Evolutionary conservation across 2,113 vertebrate species (phyloP).

Genomic region (Propithecus coquereli): DNA sequence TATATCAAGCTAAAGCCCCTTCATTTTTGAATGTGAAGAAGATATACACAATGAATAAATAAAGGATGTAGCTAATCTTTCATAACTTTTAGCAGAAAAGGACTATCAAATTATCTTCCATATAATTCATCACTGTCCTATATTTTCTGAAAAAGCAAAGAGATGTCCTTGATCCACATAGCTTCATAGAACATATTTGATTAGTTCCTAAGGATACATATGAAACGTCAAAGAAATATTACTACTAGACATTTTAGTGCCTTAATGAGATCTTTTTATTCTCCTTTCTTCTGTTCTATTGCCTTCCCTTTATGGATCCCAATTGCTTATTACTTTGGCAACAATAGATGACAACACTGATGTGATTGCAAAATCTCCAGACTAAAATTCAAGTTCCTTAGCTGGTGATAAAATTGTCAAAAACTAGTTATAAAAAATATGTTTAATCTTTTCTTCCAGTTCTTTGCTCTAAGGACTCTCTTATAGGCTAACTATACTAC

Average conservation of each 20-base stretch:
- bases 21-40: background rate
- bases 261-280: background rate
- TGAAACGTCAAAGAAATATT: constrained; percentile 5
- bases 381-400: background rate
- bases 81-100: constrained; percentile 4
- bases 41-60: constrained; percentile 1
- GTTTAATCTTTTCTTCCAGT: background rate
- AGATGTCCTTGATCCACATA: background rate
- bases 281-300: background rate
- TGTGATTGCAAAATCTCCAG: background rate
- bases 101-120: background rate
- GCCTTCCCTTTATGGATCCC: background rate
- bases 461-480: background rate
- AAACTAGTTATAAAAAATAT: background rate
- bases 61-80: constrained; percentile 43
- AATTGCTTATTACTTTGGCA: background rate
- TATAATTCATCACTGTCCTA: constrained; percentile 4
- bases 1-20: background rate
- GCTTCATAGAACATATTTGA: background rate
- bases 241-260: background rate
- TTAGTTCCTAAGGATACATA: background rate
- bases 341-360: background rate
- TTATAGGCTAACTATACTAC: background rate
- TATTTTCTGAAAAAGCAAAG: background rate
- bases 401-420: background rate